phyloP scores from a whole-genome alignment of 2,888 invertebrate genomes.

The Eutolmus rufibarbis region DNA sequence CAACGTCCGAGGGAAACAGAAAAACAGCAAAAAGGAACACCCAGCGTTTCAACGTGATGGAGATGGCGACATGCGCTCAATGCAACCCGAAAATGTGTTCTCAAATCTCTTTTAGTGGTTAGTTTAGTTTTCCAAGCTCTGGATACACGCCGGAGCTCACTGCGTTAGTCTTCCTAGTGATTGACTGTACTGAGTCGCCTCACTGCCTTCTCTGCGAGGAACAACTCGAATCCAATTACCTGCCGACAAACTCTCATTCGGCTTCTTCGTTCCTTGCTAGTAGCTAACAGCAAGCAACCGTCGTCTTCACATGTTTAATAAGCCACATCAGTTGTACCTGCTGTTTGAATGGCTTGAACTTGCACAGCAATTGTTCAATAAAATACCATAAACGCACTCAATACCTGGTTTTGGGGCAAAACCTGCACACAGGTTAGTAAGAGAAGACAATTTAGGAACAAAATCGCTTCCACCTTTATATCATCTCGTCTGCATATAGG shows the following conservation, averaged over 20 bases:
- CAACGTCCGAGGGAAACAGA: background rate
- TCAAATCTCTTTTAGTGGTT: slow-evolving; percentile 38
- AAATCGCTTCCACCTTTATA: background rate
- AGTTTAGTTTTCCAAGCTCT: background rate
- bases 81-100: slow-evolving; percentile 32
- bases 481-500: background rate
- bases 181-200: background rate
- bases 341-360: background rate
- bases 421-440: background rate
- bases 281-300: background rate
- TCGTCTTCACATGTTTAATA: background rate
- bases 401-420: background rate
- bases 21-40: slow-evolving; percentile 3
- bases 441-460: background rate
- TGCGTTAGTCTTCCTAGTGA: background rate
- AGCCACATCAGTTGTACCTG: background rate
- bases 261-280: background rate
- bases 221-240: background rate
- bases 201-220: background rate
- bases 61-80: slow-evolving; percentile 35
- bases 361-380: background rate
- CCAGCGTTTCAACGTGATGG: slow-evolving; percentile 17
- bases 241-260: background rate
- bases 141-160: background rate
- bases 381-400: background rate